Base-by-base conservation (phyloP, 2,113 vertebrate species). In the Ailuropoda melanoleuca region DNA sequence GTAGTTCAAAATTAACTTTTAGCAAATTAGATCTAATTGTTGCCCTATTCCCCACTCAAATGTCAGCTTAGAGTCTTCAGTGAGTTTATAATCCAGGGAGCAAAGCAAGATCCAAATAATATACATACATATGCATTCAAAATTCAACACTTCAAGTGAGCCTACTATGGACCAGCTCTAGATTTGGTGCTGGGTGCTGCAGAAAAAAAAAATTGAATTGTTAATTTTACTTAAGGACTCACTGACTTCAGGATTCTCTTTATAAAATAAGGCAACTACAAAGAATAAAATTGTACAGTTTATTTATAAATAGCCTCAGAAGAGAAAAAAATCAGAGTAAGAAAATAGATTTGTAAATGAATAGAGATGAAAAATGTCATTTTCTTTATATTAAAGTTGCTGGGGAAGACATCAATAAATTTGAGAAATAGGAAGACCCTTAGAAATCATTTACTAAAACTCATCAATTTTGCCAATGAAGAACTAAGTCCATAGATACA, bases 1-100 rank as follows among this genome's bases (percentile, higher is more conserved):
- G 64, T 60, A 74, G 34, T 50, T 97, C 50, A 88, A 95, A 97
- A 90, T 92, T 92, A 95, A 95, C 29, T 96, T 95, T 58, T 70
- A 74, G 39, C 19, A 96, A 90, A 85, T 90, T 85, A 83, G 21
- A 92, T 92, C 24, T 93, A 97, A 95, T 80, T 90, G 11, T 75
- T 88, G 34, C 64, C 62, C 50, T 96, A 75, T 77, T 81, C 90
- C 56, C 48, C 96, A 80, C 8, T 88, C 17, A 74, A 68, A 34
- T 55, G 31, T 50, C 88, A 97, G 46, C 37, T 85, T 75, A 74
- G 92, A 56, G 13, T 92, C 74, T 19, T 68, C 53, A 12, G 1
- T 82, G 39, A 87, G 74, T 81, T 82, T 70, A 50, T 70, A 96
- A 75, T 60, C 12, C 26, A 90, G 21, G 8, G 4, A 92, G 39